A percentile compares a stretch with the other conserved stretches of the same genome.
phyloP scores from a whole-genome alignment of 1,140 invertebrate species.

The Platyscapa corneri region DNA sequence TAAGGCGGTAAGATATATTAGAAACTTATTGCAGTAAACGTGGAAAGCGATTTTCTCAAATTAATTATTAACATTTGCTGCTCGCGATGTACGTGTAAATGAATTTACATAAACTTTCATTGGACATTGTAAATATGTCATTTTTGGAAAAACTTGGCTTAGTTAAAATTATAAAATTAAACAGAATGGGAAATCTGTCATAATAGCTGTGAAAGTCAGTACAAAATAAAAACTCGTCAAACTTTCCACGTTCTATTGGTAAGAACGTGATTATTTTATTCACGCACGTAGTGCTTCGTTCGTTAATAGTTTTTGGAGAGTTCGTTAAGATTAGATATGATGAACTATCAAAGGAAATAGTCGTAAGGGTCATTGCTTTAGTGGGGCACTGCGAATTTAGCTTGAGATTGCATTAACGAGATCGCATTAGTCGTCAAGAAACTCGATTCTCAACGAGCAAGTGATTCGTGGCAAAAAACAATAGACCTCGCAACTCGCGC shows the following conservation, averaged over 20 bases:
- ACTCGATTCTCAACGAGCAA: background rate
- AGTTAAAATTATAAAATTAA: background rate
- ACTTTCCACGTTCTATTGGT: background rate
- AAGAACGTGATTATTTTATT: conserved; percentile 3
- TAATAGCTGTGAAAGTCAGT: background rate
- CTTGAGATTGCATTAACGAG: background rate
- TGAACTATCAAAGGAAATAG: background rate
- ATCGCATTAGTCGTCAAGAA: background rate
- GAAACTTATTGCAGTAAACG: no score
- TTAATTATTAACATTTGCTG: no score
- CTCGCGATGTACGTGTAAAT: no score
- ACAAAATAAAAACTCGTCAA: background rate
- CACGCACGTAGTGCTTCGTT: no score
- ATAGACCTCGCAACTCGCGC: background rate
- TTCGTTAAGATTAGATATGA: background rate
- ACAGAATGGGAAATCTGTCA: background rate
- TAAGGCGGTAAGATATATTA: no score
- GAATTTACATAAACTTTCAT: background rate
- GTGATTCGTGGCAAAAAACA: background rate
- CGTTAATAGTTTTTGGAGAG: background rate
- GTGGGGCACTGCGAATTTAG: background rate
- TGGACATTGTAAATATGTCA: background rate
- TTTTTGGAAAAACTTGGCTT: background rate
- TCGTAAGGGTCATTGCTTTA: no score
- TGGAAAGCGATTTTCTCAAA: no score